Conservation (phyloP, 2,888 invertebrate genomes). For the Limnephilus marmoratus region DNA sequence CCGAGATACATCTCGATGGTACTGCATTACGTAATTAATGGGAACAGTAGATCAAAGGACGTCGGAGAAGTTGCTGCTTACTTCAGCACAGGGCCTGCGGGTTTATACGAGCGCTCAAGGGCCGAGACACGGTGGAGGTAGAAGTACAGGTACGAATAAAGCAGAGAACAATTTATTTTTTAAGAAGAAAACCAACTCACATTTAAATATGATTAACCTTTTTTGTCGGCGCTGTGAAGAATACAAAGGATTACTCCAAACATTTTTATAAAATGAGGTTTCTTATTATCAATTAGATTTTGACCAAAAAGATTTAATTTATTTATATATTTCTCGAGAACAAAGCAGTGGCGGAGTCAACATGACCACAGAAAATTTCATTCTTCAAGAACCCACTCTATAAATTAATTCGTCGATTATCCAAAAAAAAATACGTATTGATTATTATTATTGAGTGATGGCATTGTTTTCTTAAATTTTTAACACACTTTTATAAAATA, state of each 20-base stretch:
- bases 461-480: no score
- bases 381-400: neutral
- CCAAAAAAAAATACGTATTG: neutral
- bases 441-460: no score
- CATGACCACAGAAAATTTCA: neutral
- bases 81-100: neutral
- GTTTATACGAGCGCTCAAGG: neutral
- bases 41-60: conserved; percentile 58
- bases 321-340: neutral
- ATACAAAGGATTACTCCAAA: neutral
- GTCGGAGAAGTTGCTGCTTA: neutral
- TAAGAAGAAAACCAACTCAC: neutral
- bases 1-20: conserved; percentile 41
- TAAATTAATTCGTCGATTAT: neutral
- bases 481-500: no score
- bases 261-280: neutral
- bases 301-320: neutral
- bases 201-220: neutral
- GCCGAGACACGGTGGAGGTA: neutral
- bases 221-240: neutral
- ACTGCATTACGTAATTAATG: conserved; percentile 65
- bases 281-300: neutral
- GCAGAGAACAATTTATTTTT: neutral
- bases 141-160: neutral
- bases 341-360: neutral